Conservation (phyloP, 2,888 invertebrate genomes). For the Papilio protenor region DNA sequence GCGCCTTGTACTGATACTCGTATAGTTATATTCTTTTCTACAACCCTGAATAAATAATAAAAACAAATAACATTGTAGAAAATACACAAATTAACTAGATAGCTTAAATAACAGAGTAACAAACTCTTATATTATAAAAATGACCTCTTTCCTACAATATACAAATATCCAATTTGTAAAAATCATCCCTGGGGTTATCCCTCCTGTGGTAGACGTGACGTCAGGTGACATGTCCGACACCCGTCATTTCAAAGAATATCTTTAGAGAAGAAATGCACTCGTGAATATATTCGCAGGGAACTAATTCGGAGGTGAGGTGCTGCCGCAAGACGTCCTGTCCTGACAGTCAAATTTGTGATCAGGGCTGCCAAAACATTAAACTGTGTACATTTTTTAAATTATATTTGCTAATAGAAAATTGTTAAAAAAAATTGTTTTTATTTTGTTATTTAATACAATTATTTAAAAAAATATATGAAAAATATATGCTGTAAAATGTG, state of each 20-base stretch:
- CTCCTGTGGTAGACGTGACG: constrained; percentile 48
- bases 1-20: not conserved
- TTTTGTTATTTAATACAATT: not conserved
- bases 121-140: not conserved
- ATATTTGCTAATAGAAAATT: not conserved
- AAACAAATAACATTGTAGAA: too few species aligned
- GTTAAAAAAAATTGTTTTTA: not conserved
- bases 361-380: constrained; percentile 65
- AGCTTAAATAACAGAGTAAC: not conserved
- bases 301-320: constrained; percentile 67
- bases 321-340: constrained; percentile 66
- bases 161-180: constrained; percentile 19
- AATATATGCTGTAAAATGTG: not conserved
- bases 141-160: not conserved
- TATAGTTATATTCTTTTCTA: too few species aligned
- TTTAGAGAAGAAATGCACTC: constrained; percentile 63
- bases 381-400: not conserved
- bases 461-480: not conserved
- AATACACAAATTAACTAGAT: too few species aligned
- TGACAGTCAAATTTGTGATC: constrained; percentile 66
- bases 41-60: too few species aligned
- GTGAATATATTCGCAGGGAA: constrained; percentile 57
- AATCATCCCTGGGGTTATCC: constrained; percentile 42
- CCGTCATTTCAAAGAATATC: constrained; percentile 66
- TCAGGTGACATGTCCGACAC: constrained; percentile 56